Base-by-base conservation (phyloP, 2,113 vertebrate genomes). In the Pseudorhombus dupliciocellatus region DNA sequence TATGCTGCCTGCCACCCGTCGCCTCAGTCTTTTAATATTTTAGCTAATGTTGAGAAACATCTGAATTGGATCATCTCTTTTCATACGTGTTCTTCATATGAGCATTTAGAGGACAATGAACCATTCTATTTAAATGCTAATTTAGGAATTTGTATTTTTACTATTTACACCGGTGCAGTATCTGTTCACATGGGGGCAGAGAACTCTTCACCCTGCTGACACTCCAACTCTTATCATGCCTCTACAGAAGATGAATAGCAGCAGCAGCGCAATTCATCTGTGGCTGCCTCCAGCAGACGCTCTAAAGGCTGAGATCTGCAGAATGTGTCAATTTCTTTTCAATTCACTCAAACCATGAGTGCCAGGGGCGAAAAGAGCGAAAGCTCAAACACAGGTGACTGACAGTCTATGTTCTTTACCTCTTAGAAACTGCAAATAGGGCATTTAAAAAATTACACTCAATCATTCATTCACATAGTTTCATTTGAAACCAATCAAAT, bases 401-500 rank as follows among this genome's bases (percentile, higher is more conserved):
- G 22, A 52, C 24, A 26, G 2, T 26, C 14, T 18, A 9, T 55
- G 53, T 55, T 20, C 25, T 18, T 18, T 14, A 7, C 15, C 12
- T 25, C 51, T 53, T 24, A 5, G 11, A 25, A 18, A 14, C 7
- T 55, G 53, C 30, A n/a, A 11, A 57, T 30, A 11, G 1, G 5
- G 16, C 11, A 11, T 40, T 16, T 40, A 25, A 61, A 9, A 25
- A 15, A 20, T 2, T 57, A 14, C 22, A 26, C 5, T 54, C 50
- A 26, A 26, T 30, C 16, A 42, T 53, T 66, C 3, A 65, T 42
- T 61, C 12, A 24, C 44, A 65, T 15, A 26, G 26, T 69, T 42
- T 52, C 42, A 66, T 66, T 76, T 44, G 31, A 40, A 58, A 50
- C 4, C 20, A 31, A 24, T 73, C 51, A 52, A 66, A 59, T 52